phyloP scores from a whole-genome alignment of 2,797 vertebrate species.

The Tiaroga cobitis region DNA sequence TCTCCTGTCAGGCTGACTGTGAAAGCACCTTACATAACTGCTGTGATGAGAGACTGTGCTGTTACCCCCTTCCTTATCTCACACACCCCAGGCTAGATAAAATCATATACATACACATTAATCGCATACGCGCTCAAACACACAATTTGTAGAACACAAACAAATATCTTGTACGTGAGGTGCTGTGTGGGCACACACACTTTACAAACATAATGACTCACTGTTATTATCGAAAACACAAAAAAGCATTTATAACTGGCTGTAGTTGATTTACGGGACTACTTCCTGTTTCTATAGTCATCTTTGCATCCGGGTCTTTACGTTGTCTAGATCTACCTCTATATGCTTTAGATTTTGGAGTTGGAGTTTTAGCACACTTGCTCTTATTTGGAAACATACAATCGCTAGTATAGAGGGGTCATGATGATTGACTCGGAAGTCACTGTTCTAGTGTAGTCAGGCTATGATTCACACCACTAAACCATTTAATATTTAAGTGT shows the following conservation, averaged over 20 bases:
- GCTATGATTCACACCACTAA: background rate
- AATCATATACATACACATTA: constrained; percentile 1
- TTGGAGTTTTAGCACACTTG: background rate
- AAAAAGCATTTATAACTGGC: background rate
- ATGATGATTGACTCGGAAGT: background rate
- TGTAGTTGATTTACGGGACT: background rate
- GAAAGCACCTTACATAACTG: constrained; percentile 75
- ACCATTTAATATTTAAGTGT: background rate
- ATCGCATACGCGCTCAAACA: constrained; percentile 5
- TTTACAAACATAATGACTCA: constrained; percentile 37
- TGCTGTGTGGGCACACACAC: constrained; percentile 24
- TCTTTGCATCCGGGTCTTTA: background rate
- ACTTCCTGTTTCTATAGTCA: constrained; percentile 1
- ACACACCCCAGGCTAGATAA: constrained; percentile 15
- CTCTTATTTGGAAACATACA: background rate
- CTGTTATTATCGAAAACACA: constrained; percentile 30
- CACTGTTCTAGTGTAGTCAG: background rate
- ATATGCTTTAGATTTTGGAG: background rate
- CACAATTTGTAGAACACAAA: background rate
- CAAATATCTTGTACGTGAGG: background rate
- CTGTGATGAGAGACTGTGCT: constrained; percentile 60
- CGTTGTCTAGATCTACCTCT: background rate
- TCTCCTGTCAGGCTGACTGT: constrained; percentile 66
- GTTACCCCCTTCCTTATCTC: constrained; percentile 50
- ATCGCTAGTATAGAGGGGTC: background rate